Evolutionary conservation across 1,140 invertebrate genomes (phyloP), one percentile per base, ranked within the genome.

Genomic region (Pantala flavescens): DNA sequence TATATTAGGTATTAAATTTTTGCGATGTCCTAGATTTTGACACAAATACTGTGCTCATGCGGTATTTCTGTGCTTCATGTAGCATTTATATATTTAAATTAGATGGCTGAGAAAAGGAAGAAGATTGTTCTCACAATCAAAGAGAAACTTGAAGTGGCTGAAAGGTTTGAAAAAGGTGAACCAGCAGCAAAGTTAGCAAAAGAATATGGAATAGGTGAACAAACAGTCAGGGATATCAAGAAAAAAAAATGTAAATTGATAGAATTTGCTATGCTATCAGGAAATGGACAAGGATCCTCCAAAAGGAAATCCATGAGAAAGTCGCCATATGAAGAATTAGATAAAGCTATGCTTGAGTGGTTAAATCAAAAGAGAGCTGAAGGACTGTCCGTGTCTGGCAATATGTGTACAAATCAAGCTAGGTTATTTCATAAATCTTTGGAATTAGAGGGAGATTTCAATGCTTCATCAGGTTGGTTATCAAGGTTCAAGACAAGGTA

Each of bases 311-410:
- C 28, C 9, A 36, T 36, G 28, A 36, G 28, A 36, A 36, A 36
- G 28, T 36, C 28, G 9, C 28, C 28, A 9, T 36, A 36, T 36
- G 28, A 36, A 36, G 28, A 36, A 36, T 9, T 36, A 5, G 28
- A 36, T 36, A 36, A 36, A 9, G 28, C 28, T 36, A 72, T 72
- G 71, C 36, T 72, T 72, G 71, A 72, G 23, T 72, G 71, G 71
- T 23, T 72, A 16, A 72, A 36, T 72, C 71, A 72, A 36, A 72
- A 72, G 23, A 72, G 71, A 21, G 71, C 71, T 28, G 71, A 21
- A 72, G 71, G 71, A 23, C 7, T 36, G 16, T 36, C 24, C 16
- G 71, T 72, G 71, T 21, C 23, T 36, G 71, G 71, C 36, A 7
- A 28, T 28, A 72, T 21, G 24, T 72, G 71, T 72, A 21, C 71